phyloP scores from a whole-genome alignment of 2,888 invertebrate genomes.

The Cephonodes hylas region DNA sequence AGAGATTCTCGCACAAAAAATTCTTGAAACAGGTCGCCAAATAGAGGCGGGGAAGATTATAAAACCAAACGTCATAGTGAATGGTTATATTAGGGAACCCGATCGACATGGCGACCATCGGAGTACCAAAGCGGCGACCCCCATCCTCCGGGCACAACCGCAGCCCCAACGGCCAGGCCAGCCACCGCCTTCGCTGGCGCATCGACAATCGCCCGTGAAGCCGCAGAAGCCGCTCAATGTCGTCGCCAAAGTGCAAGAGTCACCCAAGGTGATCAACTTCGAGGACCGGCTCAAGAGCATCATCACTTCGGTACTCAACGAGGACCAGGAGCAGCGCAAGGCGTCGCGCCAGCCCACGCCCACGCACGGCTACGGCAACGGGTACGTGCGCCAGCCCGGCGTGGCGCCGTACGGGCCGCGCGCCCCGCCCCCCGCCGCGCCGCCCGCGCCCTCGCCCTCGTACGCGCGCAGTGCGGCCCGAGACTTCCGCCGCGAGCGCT shows the following conservation, averaged over 20 bases:
- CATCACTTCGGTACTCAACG: conserved; percentile 92
- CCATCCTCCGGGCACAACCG: conserved; percentile 48
- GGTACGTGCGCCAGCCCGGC: conserved; percentile 47
- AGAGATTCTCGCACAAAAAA: conserved; percentile 93
- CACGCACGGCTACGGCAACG: conserved; percentile 50
- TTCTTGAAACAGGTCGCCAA: conserved; percentile 93
- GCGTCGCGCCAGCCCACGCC: conserved; percentile 47
- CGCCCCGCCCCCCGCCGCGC: conserved; percentile 18
- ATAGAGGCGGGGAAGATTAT: conserved; percentile 90
- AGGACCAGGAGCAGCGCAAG: conserved; percentile 83
- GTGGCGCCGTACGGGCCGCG: conserved; percentile 28
- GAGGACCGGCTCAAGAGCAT: conserved; percentile 94
- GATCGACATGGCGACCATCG: conserved; percentile 52
- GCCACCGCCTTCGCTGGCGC: conserved; percentile 38
- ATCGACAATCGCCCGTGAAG: conserved; percentile 58
- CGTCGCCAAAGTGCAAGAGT: conserved; percentile 84
- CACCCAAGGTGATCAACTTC: conserved; percentile 89
- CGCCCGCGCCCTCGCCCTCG: conserved; percentile 21
- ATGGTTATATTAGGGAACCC: conserved; percentile 61
- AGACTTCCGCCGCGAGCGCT: conserved; percentile 56
- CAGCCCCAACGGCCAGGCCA: conserved; percentile 39
- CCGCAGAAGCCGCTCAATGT: conserved; percentile 71
- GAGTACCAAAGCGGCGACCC: conserved; percentile 33
- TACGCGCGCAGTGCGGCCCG: conserved; percentile 33
- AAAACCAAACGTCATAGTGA: conserved; percentile 67